Evolutionary conservation across 2,797 vertebrate species (phyloP).

Genomic region (Coilia nasus): DNA sequence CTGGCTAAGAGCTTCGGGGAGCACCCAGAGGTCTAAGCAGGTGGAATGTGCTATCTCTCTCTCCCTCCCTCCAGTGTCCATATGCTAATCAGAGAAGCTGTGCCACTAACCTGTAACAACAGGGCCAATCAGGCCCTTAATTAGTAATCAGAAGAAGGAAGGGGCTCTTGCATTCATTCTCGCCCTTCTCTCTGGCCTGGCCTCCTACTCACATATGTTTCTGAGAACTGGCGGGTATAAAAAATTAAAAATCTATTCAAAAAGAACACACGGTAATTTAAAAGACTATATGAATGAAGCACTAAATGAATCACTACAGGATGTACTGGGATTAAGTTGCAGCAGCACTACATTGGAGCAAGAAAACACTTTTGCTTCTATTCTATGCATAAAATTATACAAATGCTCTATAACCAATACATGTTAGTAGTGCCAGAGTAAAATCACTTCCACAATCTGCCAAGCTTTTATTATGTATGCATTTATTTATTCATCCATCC

Average conservation of each 20-base stretch:
- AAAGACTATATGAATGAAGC: background rate
- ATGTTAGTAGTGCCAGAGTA: background rate
- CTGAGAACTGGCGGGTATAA: background rate
- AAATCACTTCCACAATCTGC: background rate
- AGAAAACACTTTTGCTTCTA: background rate
- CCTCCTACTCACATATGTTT: constrained; percentile 40
- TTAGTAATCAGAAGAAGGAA: constrained; percentile 47
- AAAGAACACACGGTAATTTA: background rate
- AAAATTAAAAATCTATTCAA: background rate
- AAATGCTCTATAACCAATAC: background rate
- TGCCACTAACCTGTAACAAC: constrained; percentile 28
- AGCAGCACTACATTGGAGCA: background rate
- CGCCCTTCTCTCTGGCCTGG: constrained; percentile 30
- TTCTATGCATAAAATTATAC: background rate
- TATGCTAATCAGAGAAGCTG: constrained; percentile 53
- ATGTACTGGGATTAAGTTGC: background rate
- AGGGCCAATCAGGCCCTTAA: constrained; percentile 53
- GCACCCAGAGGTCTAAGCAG: background rate
- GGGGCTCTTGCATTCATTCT: background rate
- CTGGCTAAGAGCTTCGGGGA: constrained; percentile 5
- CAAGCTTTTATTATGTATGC: background rate
- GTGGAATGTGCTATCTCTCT: background rate
- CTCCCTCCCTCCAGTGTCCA: constrained; percentile 27
- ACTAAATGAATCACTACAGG: background rate
- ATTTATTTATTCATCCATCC: no score